These are phyloP conservation scores for Thysanoteuthis rhombus DNA, from an alignment of 2,888 invertebrate genomes.

Conservation along the genomic window DNA sequence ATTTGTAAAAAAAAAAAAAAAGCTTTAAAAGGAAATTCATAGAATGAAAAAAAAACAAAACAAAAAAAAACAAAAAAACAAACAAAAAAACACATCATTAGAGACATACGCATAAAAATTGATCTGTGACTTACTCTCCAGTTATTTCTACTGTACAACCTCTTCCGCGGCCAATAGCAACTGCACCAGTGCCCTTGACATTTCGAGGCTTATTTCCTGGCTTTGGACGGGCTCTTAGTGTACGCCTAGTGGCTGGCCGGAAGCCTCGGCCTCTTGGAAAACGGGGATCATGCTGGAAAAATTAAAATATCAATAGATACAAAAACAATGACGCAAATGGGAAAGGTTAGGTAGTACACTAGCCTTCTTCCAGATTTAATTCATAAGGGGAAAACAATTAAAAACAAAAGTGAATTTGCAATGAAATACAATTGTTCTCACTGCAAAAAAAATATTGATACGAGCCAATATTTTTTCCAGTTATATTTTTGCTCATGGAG, in stretches of 20 bases:
- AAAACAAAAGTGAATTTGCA: no score
- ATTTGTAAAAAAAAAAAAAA: no score
- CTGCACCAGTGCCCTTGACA: not conserved
- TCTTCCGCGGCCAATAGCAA: constrained; percentile 37
- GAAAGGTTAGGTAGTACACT: no score
- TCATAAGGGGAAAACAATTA: no score
- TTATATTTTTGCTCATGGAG: no score
- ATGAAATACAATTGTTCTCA: no score
- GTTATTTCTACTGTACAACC: constrained; percentile 42
- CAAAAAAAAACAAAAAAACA: not conserved
- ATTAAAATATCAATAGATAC: not conserved
- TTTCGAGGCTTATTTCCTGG: constrained; percentile 18
- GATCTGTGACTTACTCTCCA: constrained; percentile 19
- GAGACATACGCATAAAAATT: no score
- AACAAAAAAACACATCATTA: not conserved
- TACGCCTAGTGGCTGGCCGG: not conserved
- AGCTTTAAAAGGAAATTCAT: not conserved
- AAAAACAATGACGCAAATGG: not conserved
- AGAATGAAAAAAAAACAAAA: not conserved
- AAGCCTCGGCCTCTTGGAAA: constrained; percentile 25
- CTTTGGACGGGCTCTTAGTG: not conserved
- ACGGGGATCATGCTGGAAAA: not conserved
- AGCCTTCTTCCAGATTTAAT: no score
- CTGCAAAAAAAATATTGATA: no score
- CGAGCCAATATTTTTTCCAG: no score